phyloP scores from a whole-genome alignment of 2,888 invertebrate species.

The Meiosimyza decipiens region DNA sequence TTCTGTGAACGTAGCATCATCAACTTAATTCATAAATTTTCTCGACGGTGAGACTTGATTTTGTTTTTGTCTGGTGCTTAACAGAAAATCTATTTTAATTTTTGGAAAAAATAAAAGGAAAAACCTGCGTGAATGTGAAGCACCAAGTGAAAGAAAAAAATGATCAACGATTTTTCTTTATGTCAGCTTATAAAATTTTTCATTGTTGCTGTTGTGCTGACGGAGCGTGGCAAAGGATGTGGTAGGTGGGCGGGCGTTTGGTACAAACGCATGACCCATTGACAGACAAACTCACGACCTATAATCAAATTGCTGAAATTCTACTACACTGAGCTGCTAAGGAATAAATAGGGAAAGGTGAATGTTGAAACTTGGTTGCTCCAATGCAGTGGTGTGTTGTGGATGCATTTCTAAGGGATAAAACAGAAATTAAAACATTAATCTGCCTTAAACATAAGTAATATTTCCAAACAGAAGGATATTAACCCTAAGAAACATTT shows the following conservation, averaged over 20 bases:
- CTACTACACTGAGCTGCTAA: background rate
- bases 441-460: too few relatives aligned
- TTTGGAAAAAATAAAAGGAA: constrained; percentile 13
- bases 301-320: constrained; percentile 34
- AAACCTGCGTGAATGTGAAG: constrained; percentile 37
- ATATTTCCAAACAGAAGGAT: too few relatives aligned
- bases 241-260: constrained; percentile 28
- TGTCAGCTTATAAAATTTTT: constrained; percentile 46
- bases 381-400: background rate
- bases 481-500: too few relatives aligned
- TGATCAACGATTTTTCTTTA: constrained; percentile 58
- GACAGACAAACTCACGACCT: constrained; percentile 57
- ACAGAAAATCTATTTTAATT: constrained; percentile 35
- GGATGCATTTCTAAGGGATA: too few relatives aligned
- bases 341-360: background rate
- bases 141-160: constrained; percentile 50
- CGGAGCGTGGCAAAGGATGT: background rate
- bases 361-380: too few relatives aligned
- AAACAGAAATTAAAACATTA: too few relatives aligned
- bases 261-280: constrained; percentile 51
- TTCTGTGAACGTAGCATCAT: too few relatives aligned
- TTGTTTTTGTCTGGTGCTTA: too few relatives aligned
- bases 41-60: too few relatives aligned
- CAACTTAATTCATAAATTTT: too few relatives aligned
- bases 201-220: background rate